A percentile compares a stretch with the other conserved stretches of the same genome.
These are phyloP conservation scores for Podarcis siculus DNA, from an alignment of 2,797 vertebrate species.

Conservation along the genomic window DNA sequence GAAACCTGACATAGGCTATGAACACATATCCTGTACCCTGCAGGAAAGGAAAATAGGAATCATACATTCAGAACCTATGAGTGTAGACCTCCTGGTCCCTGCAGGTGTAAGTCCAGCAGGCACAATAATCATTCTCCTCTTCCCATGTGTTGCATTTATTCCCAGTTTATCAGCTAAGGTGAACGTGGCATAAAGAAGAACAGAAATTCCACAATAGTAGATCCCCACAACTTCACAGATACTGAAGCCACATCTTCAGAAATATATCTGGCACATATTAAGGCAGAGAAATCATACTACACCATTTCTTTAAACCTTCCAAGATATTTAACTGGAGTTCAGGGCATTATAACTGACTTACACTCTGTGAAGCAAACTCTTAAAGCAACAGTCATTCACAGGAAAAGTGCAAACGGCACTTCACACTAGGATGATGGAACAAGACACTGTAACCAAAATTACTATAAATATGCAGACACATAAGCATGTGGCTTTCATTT, in stretches of 20 bases:
- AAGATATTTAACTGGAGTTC: constrained; percentile 43
- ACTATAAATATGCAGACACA: neutral
- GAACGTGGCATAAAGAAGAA: neutral
- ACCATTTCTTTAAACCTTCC: constrained; percentile 32
- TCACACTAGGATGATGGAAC: neutral
- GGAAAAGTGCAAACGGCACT: neutral
- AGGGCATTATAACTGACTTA: neutral
- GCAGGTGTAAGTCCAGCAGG: neutral
- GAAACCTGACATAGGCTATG: neutral
- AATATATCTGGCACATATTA: neutral
- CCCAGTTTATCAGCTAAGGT: neutral
- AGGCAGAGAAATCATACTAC: neutral
- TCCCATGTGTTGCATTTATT: neutral
- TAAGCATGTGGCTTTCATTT: constrained; percentile 26
- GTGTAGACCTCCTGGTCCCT: neutral
- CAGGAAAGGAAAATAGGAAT: neutral
- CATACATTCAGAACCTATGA: neutral
- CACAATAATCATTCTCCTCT: neutral
- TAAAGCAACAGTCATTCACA: neutral
- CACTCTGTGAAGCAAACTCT: constrained; percentile 34
- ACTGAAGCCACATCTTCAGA: constrained; percentile 49
- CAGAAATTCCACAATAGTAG: constrained; percentile 4
- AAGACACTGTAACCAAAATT: neutral
- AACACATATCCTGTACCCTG: neutral
- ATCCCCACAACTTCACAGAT: neutral